These are phyloP conservation scores for Macaria notata DNA, from an alignment of 2,888 invertebrate genomes.

Conservation along the genomic window DNA sequence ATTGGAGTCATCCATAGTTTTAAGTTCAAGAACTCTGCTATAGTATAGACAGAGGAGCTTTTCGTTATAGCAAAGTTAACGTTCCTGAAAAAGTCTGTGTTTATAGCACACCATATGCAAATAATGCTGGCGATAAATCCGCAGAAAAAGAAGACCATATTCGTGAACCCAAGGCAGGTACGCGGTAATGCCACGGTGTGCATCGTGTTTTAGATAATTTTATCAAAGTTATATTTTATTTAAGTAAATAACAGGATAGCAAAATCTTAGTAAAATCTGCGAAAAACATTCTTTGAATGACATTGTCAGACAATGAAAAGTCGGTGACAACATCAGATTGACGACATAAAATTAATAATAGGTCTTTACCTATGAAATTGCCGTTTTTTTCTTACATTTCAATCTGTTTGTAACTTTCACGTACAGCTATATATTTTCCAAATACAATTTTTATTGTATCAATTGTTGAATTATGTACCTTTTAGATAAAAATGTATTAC, in stretches of 20 bases:
- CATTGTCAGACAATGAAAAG: too few species aligned
- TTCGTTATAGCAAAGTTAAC: conserved; percentile 69
- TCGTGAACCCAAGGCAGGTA: conserved; percentile 70
- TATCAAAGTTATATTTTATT: not conserved
- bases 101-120: conserved; percentile 67
- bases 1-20: conserved; percentile 63
- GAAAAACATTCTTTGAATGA: too few species aligned
- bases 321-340: too few species aligned
- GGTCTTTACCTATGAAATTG: too few species aligned
- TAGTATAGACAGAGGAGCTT: conserved; percentile 49
- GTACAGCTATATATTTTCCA: too few species aligned
- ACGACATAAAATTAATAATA: too few species aligned
- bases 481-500: too few species aligned
- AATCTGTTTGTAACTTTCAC: too few species aligned
- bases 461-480: too few species aligned
- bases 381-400: too few species aligned
- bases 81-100: conserved; percentile 65
- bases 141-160: conserved; percentile 58
- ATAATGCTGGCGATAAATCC: conserved; percentile 52
- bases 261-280: not conserved
- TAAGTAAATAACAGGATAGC: not conserved
- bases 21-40: conserved; percentile 63
- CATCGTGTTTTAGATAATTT: conserved; percentile 45
- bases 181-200: conserved; percentile 65
- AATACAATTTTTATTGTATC: too few species aligned